Evolutionary conservation across 2,113 vertebrate genomes (phyloP), one percentile per base, ranked within the genome.

Genomic region (Mastomys natalensis): DNA sequence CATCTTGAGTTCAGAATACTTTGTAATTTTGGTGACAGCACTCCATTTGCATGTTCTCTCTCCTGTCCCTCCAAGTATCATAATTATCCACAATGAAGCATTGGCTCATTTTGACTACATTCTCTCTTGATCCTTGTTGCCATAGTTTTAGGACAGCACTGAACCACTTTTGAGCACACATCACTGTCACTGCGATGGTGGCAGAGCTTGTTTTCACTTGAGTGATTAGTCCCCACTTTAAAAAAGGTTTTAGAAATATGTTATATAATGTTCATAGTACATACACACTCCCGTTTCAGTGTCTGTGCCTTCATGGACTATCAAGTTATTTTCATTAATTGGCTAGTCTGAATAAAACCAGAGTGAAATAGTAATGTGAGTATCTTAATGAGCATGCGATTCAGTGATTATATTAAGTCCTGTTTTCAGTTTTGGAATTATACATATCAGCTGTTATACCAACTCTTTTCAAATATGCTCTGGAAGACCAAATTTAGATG

Each of bases 201-300:
- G 82, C 85, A 31, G 40, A 60, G 11, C 82, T 73, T 16, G 85
- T 77, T 78, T 90, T 60, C 31, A 53, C 19, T 13, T 31, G 37
- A 82, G 5, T 26, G 58, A 60, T 43, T 86, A 62, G 60, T 60
- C 6, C 29, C 4, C 21, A 37, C 11, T 72, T 80, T 74, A 3
- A 5, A 68, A 12, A 26, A 62, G 45, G 7, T 87, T 13, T 87
- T 74, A 87, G 24, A 95, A 89, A 77, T 40, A 0, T 11, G 21
- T 80, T 87, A 45, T 91, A 53, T 51, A 43, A 62, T 43, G 87
- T 95, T 22, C 1, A 16, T 1, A 51, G 22, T 64, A 55, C 26
- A 10, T 2, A 10, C 4, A 1, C 19, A 43, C 2, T 5, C 17
- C 0, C 29, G 4, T 68, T 45, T 15, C 37, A 60, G 8, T 73